A percentile compares a stretch with the other conserved stretches of the same genome.
Evolutionary conservation across 1,140 invertebrate species (phyloP).

Genomic region (Drosophila sucinea): DNA sequence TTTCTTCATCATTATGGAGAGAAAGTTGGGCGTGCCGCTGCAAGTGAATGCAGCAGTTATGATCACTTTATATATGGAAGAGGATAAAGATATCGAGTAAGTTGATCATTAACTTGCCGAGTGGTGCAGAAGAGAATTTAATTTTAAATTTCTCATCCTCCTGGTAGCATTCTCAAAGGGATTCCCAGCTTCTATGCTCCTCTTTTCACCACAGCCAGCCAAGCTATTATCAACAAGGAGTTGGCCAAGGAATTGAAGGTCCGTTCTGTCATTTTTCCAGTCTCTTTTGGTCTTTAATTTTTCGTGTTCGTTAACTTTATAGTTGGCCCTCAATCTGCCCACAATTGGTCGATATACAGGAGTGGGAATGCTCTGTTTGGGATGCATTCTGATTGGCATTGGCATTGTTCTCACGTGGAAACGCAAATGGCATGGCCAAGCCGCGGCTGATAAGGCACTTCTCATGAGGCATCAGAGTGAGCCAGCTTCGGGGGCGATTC

Average conservation of each 20-base stretch:
- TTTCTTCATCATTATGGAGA: conserved; percentile 89
- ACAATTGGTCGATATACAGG: conserved; percentile 63
- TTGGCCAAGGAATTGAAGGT: conserved; percentile 67
- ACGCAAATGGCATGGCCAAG: conserved; percentile 63
- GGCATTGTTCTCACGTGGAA: conserved; percentile 55
- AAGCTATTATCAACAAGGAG: conserved; percentile 52
- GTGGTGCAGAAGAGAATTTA: not conserved
- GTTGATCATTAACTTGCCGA: conserved; percentile 47
- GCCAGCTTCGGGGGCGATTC: not conserved
- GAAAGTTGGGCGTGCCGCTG: conserved; percentile 88
- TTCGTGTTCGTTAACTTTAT: conserved; percentile 5
- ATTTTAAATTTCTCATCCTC: not conserved
- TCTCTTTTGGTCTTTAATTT: conserved; percentile 2
- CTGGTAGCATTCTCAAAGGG: conserved; percentile 57
- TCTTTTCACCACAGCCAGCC: conserved; percentile 67
- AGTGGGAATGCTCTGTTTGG: conserved; percentile 59
- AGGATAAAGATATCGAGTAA: conserved; percentile 85
- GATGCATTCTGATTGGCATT: conserved; percentile 50
- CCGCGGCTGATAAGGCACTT: conserved; percentile 37
- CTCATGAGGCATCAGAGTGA: conserved; percentile 37
- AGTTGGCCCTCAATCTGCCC: conserved; percentile 62
- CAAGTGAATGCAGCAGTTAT: conserved; percentile 88
- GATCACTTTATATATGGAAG: conserved; percentile 87
- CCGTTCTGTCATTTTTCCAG: not conserved
- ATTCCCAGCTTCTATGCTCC: conserved; percentile 72